Evolutionary conservation across 2,797 vertebrate genomes (phyloP), one percentile per base, ranked within the genome.

Genomic region (Sciaenops ocellatus): DNA sequence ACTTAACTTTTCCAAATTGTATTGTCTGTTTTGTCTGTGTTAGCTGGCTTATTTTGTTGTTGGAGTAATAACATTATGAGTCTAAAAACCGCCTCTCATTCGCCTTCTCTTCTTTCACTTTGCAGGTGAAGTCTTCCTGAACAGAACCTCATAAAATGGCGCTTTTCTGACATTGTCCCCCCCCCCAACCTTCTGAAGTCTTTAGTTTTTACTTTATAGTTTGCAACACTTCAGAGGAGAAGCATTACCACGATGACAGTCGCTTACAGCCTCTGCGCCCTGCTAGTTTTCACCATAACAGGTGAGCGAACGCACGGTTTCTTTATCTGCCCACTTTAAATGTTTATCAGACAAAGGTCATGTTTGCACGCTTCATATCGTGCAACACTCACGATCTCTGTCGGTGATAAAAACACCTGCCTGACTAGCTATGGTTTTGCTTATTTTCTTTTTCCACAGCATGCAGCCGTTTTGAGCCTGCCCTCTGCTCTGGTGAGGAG

Each of bases 41-140:
- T 9, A 2, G 41, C 41, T 41, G 41, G 10, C 41, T 42, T 42
- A 3, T 42, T 34, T 42, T 42, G 41, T 42, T 44, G 30, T 30
- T 6, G 6, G 30, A 30, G 30, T 30, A 30, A 30, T 30, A 6
- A 30, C 30, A 30, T 5, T 6, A 5, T 30, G 30, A 30, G 30
- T 30, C 30, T 30, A 6, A 4, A 6, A 30, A 30, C 30, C 30
- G 0, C 30, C 30, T 6, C 34, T 69, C 1, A 70, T 57, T 57
- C 12, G n/a, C 28, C 6, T 5, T 57, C 9, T 85, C 20, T 41
- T 75, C 54, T 79, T 76, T 78, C 51, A 5, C 28, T 84, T 85
- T 82, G 20, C 92, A 96, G 95, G 74, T 70, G 3, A 87, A 80
- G 85, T 90, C 91, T 94, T 88, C 90, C 79, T 85, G 85, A 90